Conservation (phyloP, 2,888 invertebrate genomes). For the Colostygia pectinataria region DNA sequence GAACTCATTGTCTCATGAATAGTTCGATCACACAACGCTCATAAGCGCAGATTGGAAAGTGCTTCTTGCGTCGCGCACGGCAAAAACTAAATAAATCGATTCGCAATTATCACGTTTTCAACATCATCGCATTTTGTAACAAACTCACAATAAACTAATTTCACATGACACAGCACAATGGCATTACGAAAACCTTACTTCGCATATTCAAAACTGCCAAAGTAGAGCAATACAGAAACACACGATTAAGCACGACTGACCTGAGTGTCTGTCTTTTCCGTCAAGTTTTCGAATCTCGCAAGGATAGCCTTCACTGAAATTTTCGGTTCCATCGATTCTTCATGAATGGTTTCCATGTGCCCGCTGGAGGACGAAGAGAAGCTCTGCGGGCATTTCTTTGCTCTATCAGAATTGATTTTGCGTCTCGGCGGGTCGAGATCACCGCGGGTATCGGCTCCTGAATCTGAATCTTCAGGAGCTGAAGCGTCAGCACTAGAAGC, state of each 20-base stretch:
- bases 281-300: slow-evolving; percentile 90
- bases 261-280: slow-evolving; percentile 70
- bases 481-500: slow-evolving; percentile 84
- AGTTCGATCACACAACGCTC: slow-evolving; percentile 48
- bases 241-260: slow-evolving; percentile 38
- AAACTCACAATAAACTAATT: slow-evolving; percentile 40
- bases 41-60: slow-evolving; percentile 53
- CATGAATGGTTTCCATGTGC: slow-evolving; percentile 92
- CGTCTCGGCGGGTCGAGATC: slow-evolving; percentile 63
- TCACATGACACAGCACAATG: slow-evolving; percentile 40
- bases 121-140: slow-evolving; percentile 45
- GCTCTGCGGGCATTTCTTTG: slow-evolving; percentile 74
- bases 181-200: slow-evolving; percentile 31
- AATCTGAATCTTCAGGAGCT: slow-evolving; percentile 85
- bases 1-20: slow-evolving; percentile 42
- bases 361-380: slow-evolving; percentile 83
- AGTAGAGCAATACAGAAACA: slow-evolving; percentile 25
- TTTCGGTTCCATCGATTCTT: slow-evolving; percentile 90
- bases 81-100: slow-evolving; percentile 35
- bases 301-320: slow-evolving; percentile 92
- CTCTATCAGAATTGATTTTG: slow-evolving; percentile 49
- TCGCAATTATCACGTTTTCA: slow-evolving; percentile 45
- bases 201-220: slow-evolving; percentile 25
- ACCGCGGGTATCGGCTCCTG: slow-evolving; percentile 85
- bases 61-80: slow-evolving; percentile 29